phyloP scores from a whole-genome alignment of 2,113 vertebrate species.

The Diadophis punctatus region DNA sequence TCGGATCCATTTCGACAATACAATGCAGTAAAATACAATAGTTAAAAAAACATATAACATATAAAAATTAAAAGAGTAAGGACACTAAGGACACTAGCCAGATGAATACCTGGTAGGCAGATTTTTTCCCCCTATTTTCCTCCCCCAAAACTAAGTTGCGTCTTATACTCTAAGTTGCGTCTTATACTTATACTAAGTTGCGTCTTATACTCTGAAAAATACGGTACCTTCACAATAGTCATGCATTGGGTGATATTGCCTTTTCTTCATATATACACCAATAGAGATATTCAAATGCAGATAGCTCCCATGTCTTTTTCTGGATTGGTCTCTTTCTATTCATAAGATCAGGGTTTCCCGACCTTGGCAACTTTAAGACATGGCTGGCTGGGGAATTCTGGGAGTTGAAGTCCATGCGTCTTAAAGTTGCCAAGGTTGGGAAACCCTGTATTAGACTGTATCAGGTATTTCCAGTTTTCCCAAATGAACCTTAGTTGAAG shows the following conservation, averaged over 20 bases:
- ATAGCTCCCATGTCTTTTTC: background rate
- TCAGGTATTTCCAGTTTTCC: background rate
- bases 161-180: too few species aligned
- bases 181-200: too few species aligned
- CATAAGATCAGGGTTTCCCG: background rate
- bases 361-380: background rate
- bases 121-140: too few species aligned
- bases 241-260: background rate
- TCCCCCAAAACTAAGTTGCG: too few species aligned
- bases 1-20: too few species aligned
- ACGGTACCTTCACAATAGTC: background rate
- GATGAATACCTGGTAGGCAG: too few species aligned
- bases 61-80: too few species aligned
- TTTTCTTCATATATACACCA: background rate
- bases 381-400: background rate
- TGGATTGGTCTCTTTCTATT: background rate
- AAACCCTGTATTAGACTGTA: background rate
- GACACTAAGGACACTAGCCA: too few species aligned
- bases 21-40: too few species aligned
- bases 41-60: too few species aligned
- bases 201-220: too few species aligned
- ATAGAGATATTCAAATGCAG: background rate
- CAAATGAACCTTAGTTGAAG: background rate
- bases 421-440: background rate
- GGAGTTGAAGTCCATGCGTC: background rate